A percentile compares a stretch with the other conserved stretches of the same genome.
Evolutionary conservation across 1,140 invertebrate species (phyloP).

Genomic region (Chironomus striatipennis): DNA sequence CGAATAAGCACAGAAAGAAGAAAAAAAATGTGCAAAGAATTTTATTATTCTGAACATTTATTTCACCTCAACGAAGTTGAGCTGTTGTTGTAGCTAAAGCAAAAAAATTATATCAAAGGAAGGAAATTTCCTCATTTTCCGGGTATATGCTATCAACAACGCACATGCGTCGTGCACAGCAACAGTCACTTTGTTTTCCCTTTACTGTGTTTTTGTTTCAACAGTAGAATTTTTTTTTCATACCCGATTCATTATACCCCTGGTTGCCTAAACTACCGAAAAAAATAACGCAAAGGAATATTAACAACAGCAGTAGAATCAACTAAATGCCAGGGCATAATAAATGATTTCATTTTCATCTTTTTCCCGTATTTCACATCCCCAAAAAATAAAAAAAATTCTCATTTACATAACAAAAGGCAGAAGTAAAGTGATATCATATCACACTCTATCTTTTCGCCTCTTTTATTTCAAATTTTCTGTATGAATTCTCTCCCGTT

Average conservation of each 20-base stretch:
- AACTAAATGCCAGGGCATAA: slow-evolving; percentile 6
- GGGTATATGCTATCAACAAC: not conserved
- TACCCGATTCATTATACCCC: not conserved
- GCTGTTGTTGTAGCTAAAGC: not conserved
- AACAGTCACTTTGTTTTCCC: slow-evolving; percentile 3
- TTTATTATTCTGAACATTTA: slow-evolving; percentile 23
- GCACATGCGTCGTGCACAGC: slow-evolving; percentile 1
- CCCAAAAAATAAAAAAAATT: not conserved
- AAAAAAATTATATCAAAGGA: too few relatives aligned
- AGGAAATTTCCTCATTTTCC: not conserved
- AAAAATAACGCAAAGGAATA: not conserved
- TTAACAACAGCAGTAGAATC: not conserved
- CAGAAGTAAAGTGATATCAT: not conserved
- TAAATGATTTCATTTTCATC: slow-evolving; percentile 6
- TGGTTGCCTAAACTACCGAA: not conserved
- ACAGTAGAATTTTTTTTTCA: not conserved
- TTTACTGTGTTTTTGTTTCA: not conserved
- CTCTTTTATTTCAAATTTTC: too few relatives aligned
- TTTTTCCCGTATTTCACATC: not conserved
- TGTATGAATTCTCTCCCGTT: too few relatives aligned
- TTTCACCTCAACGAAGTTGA: slow-evolving; percentile 3
- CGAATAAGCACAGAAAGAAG: not conserved
- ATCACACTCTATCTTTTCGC: not conserved
- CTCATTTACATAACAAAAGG: not conserved
- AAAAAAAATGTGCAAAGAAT: slow-evolving; percentile 10